phyloP scores from a whole-genome alignment of 2,888 invertebrate genomes.

The Apocheima hispidaria region DNA sequence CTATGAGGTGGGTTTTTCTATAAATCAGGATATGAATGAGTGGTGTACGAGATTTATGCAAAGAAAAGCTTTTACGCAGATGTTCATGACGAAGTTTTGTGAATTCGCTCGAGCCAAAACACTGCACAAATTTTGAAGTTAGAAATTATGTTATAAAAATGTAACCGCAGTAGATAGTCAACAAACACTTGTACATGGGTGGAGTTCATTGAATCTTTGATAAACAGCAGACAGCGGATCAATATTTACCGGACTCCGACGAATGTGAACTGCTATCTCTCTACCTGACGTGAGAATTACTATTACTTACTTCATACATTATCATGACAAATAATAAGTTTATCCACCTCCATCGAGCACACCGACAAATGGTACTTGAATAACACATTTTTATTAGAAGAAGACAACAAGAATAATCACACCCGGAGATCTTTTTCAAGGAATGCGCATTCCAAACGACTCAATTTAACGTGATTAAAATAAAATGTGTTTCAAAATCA shows the following conservation, averaged over 20 bases:
- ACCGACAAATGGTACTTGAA: neutral
- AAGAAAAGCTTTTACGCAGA: neutral
- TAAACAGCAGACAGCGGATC: slow-evolving; percentile 53
- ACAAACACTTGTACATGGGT: slow-evolving; percentile 41
- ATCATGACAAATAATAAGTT: slow-evolving; percentile 54
- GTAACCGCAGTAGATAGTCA: slow-evolving; percentile 38
- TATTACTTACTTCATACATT: slow-evolving; percentile 36
- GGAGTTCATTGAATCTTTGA: slow-evolving; percentile 54
- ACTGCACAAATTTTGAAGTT: neutral
- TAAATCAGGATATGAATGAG: too few species aligned
- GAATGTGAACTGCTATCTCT: slow-evolving; percentile 57
- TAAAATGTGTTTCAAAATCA: too few species aligned
- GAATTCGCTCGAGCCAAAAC: neutral
- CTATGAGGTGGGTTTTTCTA: neutral
- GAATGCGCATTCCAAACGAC: too few species aligned
- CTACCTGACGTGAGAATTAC: slow-evolving; percentile 65
- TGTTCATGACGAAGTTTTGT: neutral
- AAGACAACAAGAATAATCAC: too few species aligned
- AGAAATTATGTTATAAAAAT: slow-evolving; percentile 32
- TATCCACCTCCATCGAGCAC: slow-evolving; percentile 51
- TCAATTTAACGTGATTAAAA: too few species aligned
- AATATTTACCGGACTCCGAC: slow-evolving; percentile 62
- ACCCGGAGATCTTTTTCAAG: too few species aligned
- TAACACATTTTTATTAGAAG: too few species aligned
- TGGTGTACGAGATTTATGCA: too few species aligned